These are phyloP conservation scores for Xiphophorus couchianus DNA, from an alignment of 2,113 vertebrate species.

Conservation along the genomic window DNA sequence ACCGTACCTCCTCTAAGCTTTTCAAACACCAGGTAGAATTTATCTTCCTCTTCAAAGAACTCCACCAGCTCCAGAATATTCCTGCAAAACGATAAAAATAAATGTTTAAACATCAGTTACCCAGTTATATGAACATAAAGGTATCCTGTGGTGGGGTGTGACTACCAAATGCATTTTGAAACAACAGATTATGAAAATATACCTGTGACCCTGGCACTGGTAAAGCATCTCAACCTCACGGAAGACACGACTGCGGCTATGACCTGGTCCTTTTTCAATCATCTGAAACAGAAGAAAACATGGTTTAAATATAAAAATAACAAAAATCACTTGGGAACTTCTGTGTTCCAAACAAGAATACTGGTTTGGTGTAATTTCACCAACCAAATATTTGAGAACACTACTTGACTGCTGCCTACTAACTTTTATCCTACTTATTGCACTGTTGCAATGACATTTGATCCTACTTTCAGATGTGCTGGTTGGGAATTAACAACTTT, in stretches of 20 bases:
- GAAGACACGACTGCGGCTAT: constrained; percentile 94
- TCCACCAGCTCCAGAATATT: constrained; percentile 97
- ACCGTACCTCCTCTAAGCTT: constrained; percentile 93
- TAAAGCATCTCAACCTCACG: constrained; percentile 99
- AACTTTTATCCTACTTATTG: too few species aligned
- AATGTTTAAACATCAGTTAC: background rate
- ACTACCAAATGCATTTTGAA: background rate
- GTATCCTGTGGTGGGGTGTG: background rate
- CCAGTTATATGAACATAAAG: background rate
- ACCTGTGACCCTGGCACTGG: constrained; percentile 99
- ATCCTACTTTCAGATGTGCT: background rate
- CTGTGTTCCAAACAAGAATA: background rate
- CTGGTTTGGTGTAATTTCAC: background rate
- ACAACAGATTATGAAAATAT: constrained; percentile 9
- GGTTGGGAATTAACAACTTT: background rate
- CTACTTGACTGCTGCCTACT: too few species aligned
- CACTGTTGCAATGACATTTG: too few species aligned
- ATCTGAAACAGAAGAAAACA: constrained; percentile 81
- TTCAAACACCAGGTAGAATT: constrained; percentile 98
- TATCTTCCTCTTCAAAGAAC: constrained; percentile 98
- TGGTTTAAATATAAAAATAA: background rate
- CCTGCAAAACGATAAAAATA: constrained; percentile 66
- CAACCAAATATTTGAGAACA: background rate
- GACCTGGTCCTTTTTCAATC: constrained; percentile 94
- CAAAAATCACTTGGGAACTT: background rate